phyloP scores from a whole-genome alignment of 2,888 invertebrate species.

The Archips xylosteana region DNA sequence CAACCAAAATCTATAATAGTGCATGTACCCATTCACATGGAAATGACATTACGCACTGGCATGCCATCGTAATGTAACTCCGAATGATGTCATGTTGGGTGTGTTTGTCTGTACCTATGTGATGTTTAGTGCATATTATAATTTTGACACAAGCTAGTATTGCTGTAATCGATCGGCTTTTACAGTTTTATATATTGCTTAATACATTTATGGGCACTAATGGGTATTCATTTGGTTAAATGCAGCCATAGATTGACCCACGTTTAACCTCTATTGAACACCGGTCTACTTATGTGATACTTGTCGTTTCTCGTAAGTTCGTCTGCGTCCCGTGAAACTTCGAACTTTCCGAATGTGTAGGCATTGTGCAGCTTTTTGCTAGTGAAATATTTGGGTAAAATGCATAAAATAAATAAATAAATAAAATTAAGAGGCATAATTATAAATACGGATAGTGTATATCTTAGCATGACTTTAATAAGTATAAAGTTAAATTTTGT shows the following conservation, averaged over 20 bases:
- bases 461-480: too few relatives aligned
- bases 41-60: neutral
- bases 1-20: neutral
- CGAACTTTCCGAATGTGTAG: too few relatives aligned
- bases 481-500: too few relatives aligned
- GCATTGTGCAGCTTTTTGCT: too few relatives aligned
- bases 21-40: neutral
- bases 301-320: too few relatives aligned
- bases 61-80: conserved; percentile 39
- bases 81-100: conserved; percentile 49
- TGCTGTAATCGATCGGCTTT: conserved; percentile 20
- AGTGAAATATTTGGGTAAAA: too few relatives aligned
- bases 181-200: conserved; percentile 42
- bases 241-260: neutral
- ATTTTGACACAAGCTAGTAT: conserved; percentile 17
- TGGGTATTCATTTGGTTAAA: neutral
- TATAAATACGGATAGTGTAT: too few relatives aligned
- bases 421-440: too few relatives aligned
- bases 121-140: neutral
- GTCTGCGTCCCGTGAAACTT: too few relatives aligned
- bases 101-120: conserved; percentile 12
- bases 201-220: conserved; percentile 45
- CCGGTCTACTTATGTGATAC: neutral
- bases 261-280: neutral
- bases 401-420: too few relatives aligned